Base-by-base conservation (phyloP, 37 sponge, comb jelly and placozoan species). In the Mnemiopsis leidyi region DNA sequence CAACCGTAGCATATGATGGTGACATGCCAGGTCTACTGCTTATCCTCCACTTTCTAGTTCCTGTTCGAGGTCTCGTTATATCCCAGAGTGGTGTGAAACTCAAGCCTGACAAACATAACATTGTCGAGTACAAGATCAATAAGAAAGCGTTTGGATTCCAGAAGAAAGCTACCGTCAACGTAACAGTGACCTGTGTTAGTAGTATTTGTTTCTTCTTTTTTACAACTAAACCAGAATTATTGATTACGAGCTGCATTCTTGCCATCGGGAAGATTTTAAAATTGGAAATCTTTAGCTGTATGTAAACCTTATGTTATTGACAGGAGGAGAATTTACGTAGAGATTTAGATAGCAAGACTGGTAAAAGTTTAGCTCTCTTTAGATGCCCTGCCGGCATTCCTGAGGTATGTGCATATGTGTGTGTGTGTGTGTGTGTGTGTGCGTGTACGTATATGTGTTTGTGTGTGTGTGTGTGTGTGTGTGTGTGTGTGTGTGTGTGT, bases 181-280 rank as follows among this genome's bases (percentile, higher is more conserved):
- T 85, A 40, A 21, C 33, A n/a, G 38, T 85, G 9, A 37, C 23
- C 23, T 85, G 90, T 39, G 90, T 85, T 7, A 85, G 90, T 82
- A 32, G 29, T 3, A 18, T 3, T 29, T 71, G 9, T 13, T 48
- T 48, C 61, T 48, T 48, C 61, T 48, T 48, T 48, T 48, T n/a
- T n/a, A n/a, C n/a, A n/a, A n/a, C n/a, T n/a, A n/a, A n/a, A n/a
- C n/a, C n/a, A n/a, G n/a, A n/a, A n/a, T n/a, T n/a, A n/a, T n/a
- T n/a, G n/a, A n/a, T n/a, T n/a, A n/a, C n/a, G n/a, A n/a, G n/a
- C n/a, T n/a, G n/a, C n/a, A n/a, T n/a, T n/a, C n/a, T n/a, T n/a
- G n/a, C n/a, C n/a, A n/a, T n/a, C n/a, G n/a, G n/a, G n/a, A n/a
- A n/a, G n/a, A n/a, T n/a, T n/a, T n/a, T n/a, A n/a, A n/a, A n/a